phyloP scores from a whole-genome alignment of 2,113 vertebrate genomes.

The Nothobranchius furzeri region DNA sequence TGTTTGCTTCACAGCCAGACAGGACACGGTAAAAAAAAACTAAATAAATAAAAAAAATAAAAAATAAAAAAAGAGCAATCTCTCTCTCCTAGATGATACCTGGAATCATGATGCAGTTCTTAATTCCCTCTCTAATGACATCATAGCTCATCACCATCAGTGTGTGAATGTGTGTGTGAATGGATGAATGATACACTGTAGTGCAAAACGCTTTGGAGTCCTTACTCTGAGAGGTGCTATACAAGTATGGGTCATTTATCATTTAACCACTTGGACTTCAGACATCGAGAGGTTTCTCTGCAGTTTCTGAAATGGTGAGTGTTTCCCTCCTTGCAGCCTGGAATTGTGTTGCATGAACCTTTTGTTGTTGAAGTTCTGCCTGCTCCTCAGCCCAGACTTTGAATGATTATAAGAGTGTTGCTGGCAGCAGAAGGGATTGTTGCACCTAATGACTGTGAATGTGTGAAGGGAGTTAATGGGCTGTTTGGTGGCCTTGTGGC shows the following conservation, averaged over 20 bases:
- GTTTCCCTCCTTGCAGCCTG: constrained; percentile 23
- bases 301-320: constrained; percentile 6
- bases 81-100: background rate
- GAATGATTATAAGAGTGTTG: constrained; percentile 62
- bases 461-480: constrained; percentile 49
- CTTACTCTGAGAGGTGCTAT: no score
- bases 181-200: no score
- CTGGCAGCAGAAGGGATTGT: constrained; percentile 51
- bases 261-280: constrained; percentile 20
- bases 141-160: no score
- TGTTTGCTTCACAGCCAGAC: no score
- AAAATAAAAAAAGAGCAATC: no score
- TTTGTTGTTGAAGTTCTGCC: constrained; percentile 68
- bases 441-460: constrained; percentile 34
- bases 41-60: no score
- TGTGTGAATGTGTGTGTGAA: no score
- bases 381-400: constrained; percentile 58
- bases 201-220: no score
- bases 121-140: constrained; percentile 61
- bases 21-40: no score
- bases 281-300: constrained; percentile 40
- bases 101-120: constrained; percentile 59
- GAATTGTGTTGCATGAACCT: constrained; percentile 60
- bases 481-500: constrained; percentile 38
- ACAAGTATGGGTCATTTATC: no score